These are phyloP conservation scores for Conops quadrifasciatus DNA, from an alignment of 2,888 invertebrate genomes.

Conservation along the genomic window DNA sequence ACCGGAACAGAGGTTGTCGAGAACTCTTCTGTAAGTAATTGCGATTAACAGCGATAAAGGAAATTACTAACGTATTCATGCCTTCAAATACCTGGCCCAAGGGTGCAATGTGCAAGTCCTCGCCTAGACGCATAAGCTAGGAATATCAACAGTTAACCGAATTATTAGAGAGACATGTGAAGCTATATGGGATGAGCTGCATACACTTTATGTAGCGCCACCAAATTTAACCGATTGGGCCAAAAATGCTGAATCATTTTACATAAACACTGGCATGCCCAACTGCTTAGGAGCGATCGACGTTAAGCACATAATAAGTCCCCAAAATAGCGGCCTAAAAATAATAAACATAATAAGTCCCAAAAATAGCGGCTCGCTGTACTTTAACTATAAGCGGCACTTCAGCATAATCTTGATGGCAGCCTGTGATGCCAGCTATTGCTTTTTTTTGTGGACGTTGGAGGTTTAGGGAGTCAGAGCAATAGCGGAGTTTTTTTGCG, in stretches of 20 bases:
- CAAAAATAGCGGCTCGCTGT: too few species aligned
- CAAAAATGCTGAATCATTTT: not conserved
- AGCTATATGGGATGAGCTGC: not conserved
- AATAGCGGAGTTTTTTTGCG: not conserved
- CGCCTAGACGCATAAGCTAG: conserved; percentile 9
- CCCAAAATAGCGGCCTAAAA: too few species aligned
- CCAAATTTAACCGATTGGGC: not conserved
- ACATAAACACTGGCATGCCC: not conserved
- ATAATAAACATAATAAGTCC: too few species aligned
- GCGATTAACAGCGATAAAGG: not conserved
- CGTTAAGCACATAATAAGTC: too few species aligned
- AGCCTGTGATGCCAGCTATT: not conserved
- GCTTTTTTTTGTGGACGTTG: not conserved
- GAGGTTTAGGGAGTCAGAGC: not conserved
- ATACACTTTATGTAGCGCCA: conserved; percentile 3
- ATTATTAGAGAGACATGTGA: conserved; percentile 2
- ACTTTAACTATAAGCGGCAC: not conserved
- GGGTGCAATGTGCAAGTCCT: not conserved
- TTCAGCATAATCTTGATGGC: not conserved
- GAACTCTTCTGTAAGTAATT: not conserved
- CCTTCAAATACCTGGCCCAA: not conserved
- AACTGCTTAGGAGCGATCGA: not conserved
- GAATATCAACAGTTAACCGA: not conserved
- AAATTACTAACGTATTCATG: not conserved
- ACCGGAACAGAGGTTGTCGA: not conserved